phyloP scores from a whole-genome alignment of 2,797 vertebrate species.

The Anguilla pacifica region DNA sequence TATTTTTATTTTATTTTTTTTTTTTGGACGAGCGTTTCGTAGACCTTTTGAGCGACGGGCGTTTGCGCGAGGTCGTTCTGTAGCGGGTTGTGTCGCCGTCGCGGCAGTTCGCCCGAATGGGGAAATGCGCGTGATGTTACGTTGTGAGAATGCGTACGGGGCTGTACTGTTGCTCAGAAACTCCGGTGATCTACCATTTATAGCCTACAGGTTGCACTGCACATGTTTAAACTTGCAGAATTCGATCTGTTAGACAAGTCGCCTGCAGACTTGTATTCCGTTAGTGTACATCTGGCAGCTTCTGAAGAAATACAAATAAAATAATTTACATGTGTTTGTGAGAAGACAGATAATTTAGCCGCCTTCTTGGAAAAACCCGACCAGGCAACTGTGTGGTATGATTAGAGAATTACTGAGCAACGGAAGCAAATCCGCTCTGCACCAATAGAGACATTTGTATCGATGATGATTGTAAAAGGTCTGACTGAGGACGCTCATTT shows the following conservation, averaged over 20 bases:
- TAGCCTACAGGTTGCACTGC: background rate
- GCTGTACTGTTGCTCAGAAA: background rate
- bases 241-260: background rate
- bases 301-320: constrained; percentile 11
- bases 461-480: constrained; percentile 19
- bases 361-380: background rate
- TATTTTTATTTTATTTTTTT: background rate
- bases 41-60: constrained; percentile 31
- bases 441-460: background rate
- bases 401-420: constrained; percentile 2
- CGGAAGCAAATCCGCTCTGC: background rate
- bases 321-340: background rate
- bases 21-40: constrained; percentile 39
- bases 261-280: background rate
- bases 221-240: background rate
- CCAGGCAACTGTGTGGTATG: constrained; percentile 13
- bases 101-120: background rate
- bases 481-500: constrained; percentile 3
- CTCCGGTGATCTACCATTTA: background rate
- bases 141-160: constrained; percentile 21
- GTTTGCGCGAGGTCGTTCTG: background rate
- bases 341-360: background rate
- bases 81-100: background rate
- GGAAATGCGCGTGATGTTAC: background rate
- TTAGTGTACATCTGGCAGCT: background rate